A percentile compares a stretch with the other conserved stretches of the same genome.
phyloP scores from a whole-genome alignment of 2,113 vertebrate genomes.

The Zosterops lateralis region DNA sequence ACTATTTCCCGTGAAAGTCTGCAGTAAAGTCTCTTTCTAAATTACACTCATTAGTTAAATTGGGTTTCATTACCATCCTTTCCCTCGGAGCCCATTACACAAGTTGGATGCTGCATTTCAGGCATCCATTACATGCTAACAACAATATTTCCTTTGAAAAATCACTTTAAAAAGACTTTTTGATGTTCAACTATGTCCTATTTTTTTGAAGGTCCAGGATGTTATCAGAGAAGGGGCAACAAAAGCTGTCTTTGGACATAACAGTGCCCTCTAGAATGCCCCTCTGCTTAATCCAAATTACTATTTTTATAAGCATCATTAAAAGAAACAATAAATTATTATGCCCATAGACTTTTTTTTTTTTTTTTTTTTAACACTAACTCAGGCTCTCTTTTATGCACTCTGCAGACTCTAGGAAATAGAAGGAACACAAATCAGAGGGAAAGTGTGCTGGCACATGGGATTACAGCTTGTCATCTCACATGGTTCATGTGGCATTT shows the following conservation, averaged over 20 bases:
- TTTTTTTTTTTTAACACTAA: not conserved
- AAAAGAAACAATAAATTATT: not conserved
- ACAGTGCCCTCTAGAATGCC: not conserved
- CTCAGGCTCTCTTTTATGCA: not conserved
- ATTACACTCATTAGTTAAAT: slow-evolving; percentile 25
- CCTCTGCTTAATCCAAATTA: not conserved
- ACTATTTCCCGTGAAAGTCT: not conserved
- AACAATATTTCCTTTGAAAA: not conserved
- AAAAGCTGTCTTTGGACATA: not conserved
- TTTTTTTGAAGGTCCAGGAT: not conserved
- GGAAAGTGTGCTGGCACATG: not conserved
- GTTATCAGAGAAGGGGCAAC: not conserved
- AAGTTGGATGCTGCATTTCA: not conserved
- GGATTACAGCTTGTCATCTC: not conserved
- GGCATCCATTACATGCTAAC: not conserved
- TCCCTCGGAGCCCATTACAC: not conserved
- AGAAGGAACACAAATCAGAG: not conserved
- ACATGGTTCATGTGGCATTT: not conserved
- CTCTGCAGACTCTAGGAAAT: not conserved
- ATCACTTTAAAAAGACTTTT: not conserved
- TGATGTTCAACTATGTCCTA: not conserved
- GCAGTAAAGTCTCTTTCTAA: slow-evolving; percentile 8
- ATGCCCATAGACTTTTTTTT: not conserved
- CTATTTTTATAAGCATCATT: not conserved
- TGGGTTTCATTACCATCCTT: not conserved